phyloP scores from a whole-genome alignment of 1,140 invertebrate species.

The Maniola jurtina region DNA sequence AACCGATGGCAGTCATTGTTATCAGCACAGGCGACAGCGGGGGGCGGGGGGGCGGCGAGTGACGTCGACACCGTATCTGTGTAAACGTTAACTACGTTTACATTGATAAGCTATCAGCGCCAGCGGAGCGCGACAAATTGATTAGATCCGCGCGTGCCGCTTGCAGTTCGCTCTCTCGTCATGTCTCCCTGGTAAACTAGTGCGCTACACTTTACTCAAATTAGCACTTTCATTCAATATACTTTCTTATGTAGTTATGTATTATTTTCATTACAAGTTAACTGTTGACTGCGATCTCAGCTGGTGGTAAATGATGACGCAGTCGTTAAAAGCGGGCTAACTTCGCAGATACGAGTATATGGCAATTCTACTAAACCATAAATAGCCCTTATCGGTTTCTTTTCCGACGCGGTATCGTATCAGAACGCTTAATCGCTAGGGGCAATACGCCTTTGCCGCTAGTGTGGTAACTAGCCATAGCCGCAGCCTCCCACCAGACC shows the following conservation, averaged over 20 bases:
- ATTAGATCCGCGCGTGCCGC: neutral
- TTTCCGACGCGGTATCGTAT: too few species aligned
- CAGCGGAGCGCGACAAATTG: neutral
- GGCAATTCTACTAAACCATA: too few species aligned
- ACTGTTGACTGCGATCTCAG: too few species aligned
- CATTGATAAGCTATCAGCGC: slow-evolving; percentile 53
- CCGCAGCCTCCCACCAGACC: too few species aligned
- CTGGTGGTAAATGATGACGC: too few species aligned
- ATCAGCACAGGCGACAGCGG: slow-evolving; percentile 35
- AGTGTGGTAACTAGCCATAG: too few species aligned
- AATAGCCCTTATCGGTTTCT: too few species aligned
- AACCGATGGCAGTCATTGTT: slow-evolving; percentile 51
- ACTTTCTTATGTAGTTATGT: neutral
- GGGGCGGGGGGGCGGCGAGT: slow-evolving; percentile 20
- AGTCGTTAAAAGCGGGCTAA: too few species aligned
- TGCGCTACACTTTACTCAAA: neutral
- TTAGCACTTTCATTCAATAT: neutral
- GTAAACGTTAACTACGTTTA: slow-evolving; percentile 35
- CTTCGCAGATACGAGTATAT: too few species aligned
- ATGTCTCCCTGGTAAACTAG: slow-evolving; percentile 2
- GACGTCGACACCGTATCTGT: slow-evolving; percentile 28
- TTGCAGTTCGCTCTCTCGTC: neutral
- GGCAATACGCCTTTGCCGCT: too few species aligned
- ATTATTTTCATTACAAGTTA: too few species aligned
- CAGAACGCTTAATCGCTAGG: too few species aligned